phyloP scores from a whole-genome alignment of 2,888 invertebrate species.

The Chrysotoxum bicinctum region DNA sequence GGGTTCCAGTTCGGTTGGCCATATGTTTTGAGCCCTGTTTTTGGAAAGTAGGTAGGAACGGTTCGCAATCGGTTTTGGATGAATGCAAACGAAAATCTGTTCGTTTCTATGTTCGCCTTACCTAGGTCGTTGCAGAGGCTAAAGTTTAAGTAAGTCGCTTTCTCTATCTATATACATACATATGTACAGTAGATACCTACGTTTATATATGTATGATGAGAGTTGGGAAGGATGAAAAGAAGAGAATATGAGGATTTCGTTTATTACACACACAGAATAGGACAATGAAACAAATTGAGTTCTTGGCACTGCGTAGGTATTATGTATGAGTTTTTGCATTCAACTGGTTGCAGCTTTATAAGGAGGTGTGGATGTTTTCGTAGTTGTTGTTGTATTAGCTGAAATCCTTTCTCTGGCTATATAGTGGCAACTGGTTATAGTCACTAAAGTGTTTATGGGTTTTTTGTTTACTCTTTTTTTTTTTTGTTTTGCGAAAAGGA shows the following conservation, averaged over 20 bases:
- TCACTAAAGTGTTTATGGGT: not conserved
- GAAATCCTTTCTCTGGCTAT: not conserved
- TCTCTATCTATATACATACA: not conserved
- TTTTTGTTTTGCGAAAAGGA: not conserved
- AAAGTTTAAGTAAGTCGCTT: slow-evolving; percentile 59
- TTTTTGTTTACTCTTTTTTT: not conserved
- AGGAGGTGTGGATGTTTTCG: not conserved
- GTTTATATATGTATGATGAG: not conserved
- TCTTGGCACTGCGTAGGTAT: slow-evolving; percentile 27
- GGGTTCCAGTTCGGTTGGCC: not conserved
- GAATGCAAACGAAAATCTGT: slow-evolving; percentile 22
- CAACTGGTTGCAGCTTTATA: slow-evolving; percentile 60
- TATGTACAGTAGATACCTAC: not conserved
- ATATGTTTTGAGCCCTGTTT: not conserved
- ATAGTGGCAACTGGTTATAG: not conserved
- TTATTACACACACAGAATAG: slow-evolving; percentile 50
- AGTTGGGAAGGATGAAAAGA: not conserved
- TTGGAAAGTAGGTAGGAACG: not conserved
- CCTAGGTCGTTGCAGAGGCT: slow-evolving; percentile 24
- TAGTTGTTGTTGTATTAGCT: not conserved
- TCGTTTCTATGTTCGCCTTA: not conserved
- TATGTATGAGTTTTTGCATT: slow-evolving; percentile 27
- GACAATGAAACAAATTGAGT: slow-evolving; percentile 62
- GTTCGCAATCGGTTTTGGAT: not conserved
- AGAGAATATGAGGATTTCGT: slow-evolving; percentile 30